Conservation (phyloP, 2,113 vertebrate genomes). For the Eclectus roratus region DNA sequence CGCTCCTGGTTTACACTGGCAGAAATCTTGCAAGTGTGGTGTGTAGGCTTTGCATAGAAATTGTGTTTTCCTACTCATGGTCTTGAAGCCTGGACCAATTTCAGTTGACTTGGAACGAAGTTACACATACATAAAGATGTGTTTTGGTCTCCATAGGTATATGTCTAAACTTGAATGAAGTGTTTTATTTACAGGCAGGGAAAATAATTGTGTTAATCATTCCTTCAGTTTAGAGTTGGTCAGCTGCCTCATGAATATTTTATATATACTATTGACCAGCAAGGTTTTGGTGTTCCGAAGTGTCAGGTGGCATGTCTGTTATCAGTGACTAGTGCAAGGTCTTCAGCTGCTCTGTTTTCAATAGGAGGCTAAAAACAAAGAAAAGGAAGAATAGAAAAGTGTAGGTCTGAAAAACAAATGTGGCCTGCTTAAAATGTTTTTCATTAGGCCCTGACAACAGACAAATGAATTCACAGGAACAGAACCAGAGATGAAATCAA, state of each 20-base stretch:
- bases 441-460: neutral
- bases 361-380: neutral
- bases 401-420: neutral
- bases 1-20: neutral
- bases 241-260: neutral
- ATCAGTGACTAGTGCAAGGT: neutral
- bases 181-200: neutral
- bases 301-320: neutral
- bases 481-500: neutral
- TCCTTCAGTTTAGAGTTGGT: neutral
- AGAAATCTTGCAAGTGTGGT: neutral
- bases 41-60: neutral
- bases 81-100: neutral
- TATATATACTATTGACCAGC: accelerated
- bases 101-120: neutral
- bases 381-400: neutral
- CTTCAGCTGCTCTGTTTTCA: neutral
- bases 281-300: neutral
- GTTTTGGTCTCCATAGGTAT: accelerated
- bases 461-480: neutral
- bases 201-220: neutral
- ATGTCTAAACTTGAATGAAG: neutral
- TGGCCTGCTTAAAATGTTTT: neutral
- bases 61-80: accelerated
- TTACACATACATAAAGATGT: accelerated